Percentiles rank a stretch among this genome's conserved stretches.
Evolutionary conservation across 2,888 invertebrate species (phyloP).

Genomic region (Deilephila porcellus): DNA sequence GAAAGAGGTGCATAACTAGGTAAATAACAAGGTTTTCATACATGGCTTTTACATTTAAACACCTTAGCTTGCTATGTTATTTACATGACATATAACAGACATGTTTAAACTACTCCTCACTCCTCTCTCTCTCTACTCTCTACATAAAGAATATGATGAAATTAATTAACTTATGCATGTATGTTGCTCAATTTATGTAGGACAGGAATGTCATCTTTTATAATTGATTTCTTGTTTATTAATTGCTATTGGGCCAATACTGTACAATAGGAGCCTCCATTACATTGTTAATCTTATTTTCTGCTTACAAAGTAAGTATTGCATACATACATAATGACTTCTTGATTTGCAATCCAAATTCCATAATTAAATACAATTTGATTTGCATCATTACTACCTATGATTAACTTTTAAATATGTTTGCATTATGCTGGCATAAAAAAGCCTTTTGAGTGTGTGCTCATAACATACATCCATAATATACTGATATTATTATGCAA

Average conservation of each 20-base stretch:
- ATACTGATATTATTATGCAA: too few species aligned
- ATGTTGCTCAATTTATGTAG: not conserved
- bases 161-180: not conserved
- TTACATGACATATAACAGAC: too few species aligned
- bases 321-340: not conserved
- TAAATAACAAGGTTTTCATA: too few species aligned
- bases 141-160: conserved; percentile 1
- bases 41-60: too few species aligned
- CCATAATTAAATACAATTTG: not conserved
- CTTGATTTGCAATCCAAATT: not conserved
- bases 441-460: not conserved
- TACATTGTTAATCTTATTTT: not conserved
- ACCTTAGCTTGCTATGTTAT: too few species aligned
- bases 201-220: not conserved
- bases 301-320: not conserved
- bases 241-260: not conserved
- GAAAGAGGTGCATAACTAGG: too few species aligned
- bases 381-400: not conserved
- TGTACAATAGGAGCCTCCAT: not conserved
- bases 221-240: not conserved
- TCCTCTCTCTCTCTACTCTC: too few species aligned
- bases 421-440: not conserved
- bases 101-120: not conserved
- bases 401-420: not conserved
- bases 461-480: not conserved